Conservation (phyloP, 2,888 invertebrate species). For the Tetramorium bicarinatum region DNA sequence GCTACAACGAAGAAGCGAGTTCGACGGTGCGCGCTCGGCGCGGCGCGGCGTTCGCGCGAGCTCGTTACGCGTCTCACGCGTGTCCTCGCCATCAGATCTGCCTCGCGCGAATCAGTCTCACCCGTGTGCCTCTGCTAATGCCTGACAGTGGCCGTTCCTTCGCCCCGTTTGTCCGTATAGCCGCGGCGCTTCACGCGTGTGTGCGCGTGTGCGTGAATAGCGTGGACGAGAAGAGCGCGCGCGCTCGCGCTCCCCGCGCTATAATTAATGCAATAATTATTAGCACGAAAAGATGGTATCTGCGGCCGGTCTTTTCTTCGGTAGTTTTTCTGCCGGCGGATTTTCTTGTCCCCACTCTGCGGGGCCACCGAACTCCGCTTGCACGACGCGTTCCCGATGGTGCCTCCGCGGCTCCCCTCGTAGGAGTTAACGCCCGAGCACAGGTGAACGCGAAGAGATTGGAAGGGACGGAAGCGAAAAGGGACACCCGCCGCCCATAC, state of each 20-base stretch:
- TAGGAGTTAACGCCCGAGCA: slow-evolving; percentile 49
- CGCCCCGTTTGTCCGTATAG: slow-evolving; percentile 59
- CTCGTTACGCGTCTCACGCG: slow-evolving; percentile 72
- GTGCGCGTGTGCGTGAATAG: slow-evolving; percentile 43
- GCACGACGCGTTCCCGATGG: slow-evolving; percentile 37
- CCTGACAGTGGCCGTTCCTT: slow-evolving; percentile 63
- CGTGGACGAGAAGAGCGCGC: slow-evolving; percentile 41
- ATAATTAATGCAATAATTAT: slow-evolving; percentile 84
- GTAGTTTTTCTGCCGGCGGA: slow-evolving; percentile 68
- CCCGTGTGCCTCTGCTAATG: slow-evolving; percentile 72
- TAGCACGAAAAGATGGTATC: slow-evolving; percentile 84
- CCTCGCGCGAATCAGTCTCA: slow-evolving; percentile 76
- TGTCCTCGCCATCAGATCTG: slow-evolving; percentile 72
- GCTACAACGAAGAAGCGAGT: slow-evolving; percentile 36
- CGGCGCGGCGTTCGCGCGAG: slow-evolving; percentile 46
- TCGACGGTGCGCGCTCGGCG: slow-evolving; percentile 20
- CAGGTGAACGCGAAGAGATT: slow-evolving; percentile 39
- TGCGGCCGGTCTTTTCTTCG: slow-evolving; percentile 77
- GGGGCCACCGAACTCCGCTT: slow-evolving; percentile 73
- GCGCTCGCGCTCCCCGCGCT: slow-evolving; percentile 56
- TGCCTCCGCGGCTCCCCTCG: background rate
- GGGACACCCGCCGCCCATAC: slow-evolving; percentile 23
- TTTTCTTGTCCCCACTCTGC: slow-evolving; percentile 75
- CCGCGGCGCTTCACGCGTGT: slow-evolving; percentile 42
- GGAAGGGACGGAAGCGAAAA: slow-evolving; percentile 48